Evolutionary conservation across 2,797 vertebrate genomes (phyloP).

Genomic region (Melopsittacus undulatus): DNA sequence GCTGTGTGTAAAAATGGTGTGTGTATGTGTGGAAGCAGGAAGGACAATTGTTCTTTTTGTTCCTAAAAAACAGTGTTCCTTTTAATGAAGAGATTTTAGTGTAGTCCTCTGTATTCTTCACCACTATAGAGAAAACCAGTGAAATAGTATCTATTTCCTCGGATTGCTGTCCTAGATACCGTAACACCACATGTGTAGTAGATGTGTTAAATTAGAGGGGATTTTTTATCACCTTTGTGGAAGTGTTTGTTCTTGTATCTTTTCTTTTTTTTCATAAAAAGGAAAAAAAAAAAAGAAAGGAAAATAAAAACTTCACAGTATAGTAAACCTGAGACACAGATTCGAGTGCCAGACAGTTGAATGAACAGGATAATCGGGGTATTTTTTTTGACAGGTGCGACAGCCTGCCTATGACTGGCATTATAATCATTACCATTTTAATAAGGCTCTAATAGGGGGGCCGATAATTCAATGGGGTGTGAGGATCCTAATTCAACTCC

Average conservation of each 20-base stretch:
- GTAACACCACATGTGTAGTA: constrained; percentile 36
- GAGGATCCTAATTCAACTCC: constrained; percentile 83
- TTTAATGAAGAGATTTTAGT: constrained; percentile 45
- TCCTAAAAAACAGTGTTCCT: constrained; percentile 1
- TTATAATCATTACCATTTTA: constrained; percentile 86
- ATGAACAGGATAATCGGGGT: constrained; percentile 82
- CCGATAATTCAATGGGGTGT: constrained; percentile 84
- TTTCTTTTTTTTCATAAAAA: constrained; percentile 60
- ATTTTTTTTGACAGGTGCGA: constrained; percentile 84
- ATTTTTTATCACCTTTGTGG: constrained; percentile 49
- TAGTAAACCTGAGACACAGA: constrained; percentile 80
- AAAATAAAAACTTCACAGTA: constrained; percentile 71
- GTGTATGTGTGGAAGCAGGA: not conserved
- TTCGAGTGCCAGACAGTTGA: constrained; percentile 80
- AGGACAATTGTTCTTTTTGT: constrained; percentile 32
- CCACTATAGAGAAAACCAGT: constrained; percentile 2
- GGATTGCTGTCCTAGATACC: constrained; percentile 24
- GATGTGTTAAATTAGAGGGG: constrained; percentile 33
- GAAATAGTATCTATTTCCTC: constrained; percentile 52
- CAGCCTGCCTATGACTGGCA: constrained; percentile 80
- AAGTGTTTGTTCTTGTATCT: constrained; percentile 73
- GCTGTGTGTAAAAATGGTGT: not conserved
- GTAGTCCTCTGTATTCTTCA: constrained; percentile 32
- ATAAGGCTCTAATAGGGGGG: constrained; percentile 84
- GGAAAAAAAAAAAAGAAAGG: not conserved